Base-by-base conservation (phyloP, 1,140 invertebrate species). In the Drosophila nikananu region DNA sequence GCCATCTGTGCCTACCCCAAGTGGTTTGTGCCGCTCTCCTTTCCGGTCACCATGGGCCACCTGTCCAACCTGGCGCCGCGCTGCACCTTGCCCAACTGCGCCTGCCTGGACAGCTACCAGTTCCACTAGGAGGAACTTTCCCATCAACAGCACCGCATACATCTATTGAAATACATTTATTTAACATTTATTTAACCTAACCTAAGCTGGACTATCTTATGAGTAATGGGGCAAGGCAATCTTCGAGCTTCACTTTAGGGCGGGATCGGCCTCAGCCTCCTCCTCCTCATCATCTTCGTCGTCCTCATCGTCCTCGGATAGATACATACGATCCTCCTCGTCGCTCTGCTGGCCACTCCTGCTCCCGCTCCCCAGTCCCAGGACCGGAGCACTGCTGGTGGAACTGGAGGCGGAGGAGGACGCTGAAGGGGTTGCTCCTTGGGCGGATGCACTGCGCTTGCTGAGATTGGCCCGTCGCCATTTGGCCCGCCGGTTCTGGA, bases 401-500 rank as follows among this genome's bases (percentile, higher is more conserved):
- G 76, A 51, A 17, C 49, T 77, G 57, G 66, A 37, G 32, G 21
- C 39, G 13, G 62, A 37, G 2, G 49, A 23, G 21, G 64, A 21
- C 17, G 39, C 64, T 41, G 61, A 49, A 17, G 72, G 2, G 9
- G 27, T 27, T 46, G 39, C 21, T 21, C 62, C 68, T 30, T 49
- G 37, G 13, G 55, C 32, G 37, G 51, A 37, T 25, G 61, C 46
- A 72, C 48, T 86, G 32, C 83, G 82, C n/a, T 95, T 90, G 23
- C 71, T 81, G 54, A 92, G 91, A 59, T 93, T 93, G 15, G 93
- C 93, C 21, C 96, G 92, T 57, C 96, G 91, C 96, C 96, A 97
- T 93, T 97, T 97, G 60, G 97, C 97, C 57, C 96, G 93, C 61
- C 96, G 93, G 92, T 97, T 97, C 94, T 97, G 96, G 92, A 97